Evolutionary conservation across 2,888 invertebrate species (phyloP).

Genomic region (Epinotia demarniana): DNA sequence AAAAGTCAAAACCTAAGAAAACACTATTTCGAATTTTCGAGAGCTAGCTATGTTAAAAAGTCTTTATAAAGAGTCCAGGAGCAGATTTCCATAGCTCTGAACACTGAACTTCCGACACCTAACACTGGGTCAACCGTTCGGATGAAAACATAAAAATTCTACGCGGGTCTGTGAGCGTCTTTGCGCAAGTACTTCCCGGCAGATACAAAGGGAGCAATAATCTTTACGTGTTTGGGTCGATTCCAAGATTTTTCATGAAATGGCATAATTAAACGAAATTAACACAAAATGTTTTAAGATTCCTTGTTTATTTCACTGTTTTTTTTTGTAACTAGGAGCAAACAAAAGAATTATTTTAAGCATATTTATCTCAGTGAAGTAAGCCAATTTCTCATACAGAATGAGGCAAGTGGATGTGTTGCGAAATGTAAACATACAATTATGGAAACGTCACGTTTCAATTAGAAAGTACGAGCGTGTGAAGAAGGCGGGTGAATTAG

Average conservation of each 20-base stretch:
- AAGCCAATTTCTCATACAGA: constrained; percentile 9
- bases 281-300: constrained; percentile 7
- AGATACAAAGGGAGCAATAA: constrained; percentile 36
- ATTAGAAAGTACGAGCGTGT: constrained; percentile 42
- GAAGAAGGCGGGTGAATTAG: constrained; percentile 29
- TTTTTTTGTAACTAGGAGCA: constrained; percentile 14
- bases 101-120: not conserved
- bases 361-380: not conserved
- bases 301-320: constrained; percentile 17
- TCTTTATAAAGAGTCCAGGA: too few species aligned
- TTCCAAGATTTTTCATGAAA: constrained; percentile 32
- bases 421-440: constrained; percentile 40
- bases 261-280: constrained; percentile 30
- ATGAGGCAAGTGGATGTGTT: constrained; percentile 12
- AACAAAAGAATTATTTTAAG: constrained; percentile 7
- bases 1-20: not conserved
- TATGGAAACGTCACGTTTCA: constrained; percentile 32
- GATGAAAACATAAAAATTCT: not conserved
- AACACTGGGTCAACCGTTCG: not conserved
- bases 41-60: too few species aligned
- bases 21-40: too few species aligned
- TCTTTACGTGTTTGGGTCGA: constrained; percentile 25
- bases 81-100: not conserved
- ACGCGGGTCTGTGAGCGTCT: not conserved
- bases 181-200: constrained; percentile 10